A percentile compares a stretch with the other conserved stretches of the same genome.
phyloP scores from a whole-genome alignment of 2,797 vertebrate species.

The Uromys caudimaculatus region DNA sequence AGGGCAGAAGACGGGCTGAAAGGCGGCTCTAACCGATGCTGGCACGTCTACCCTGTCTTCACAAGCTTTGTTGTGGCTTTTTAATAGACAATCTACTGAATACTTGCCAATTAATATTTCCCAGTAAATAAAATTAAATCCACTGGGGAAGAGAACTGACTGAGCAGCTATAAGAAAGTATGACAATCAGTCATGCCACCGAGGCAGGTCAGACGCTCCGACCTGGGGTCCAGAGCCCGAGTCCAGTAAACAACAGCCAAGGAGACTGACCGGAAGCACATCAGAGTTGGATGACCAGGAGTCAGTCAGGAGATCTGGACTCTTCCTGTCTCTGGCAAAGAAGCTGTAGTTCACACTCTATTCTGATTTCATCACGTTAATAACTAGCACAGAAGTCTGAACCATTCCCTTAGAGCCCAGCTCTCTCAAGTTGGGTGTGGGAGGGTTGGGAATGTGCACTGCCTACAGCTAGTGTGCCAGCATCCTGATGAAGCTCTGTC shows the following conservation, averaged over 20 bases:
- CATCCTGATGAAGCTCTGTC: not conserved
- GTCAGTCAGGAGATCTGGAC: not conserved
- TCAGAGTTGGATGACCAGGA: not conserved
- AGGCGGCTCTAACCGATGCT: not conserved
- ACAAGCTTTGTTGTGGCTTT: not conserved
- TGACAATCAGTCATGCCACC: rapidly evolving
- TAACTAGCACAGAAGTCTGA: not conserved
- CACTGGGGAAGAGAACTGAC: not conserved
- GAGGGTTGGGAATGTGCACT: not conserved
- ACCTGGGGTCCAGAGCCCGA: rapidly evolving
- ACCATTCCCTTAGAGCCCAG: not conserved
- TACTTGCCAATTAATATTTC: not conserved
- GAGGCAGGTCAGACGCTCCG: rapidly evolving
- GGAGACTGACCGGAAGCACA: not conserved
- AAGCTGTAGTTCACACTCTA: not conserved
- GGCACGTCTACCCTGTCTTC: not conserved
- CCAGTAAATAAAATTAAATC: not conserved
- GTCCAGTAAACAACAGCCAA: rapidly evolving
- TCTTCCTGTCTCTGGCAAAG: not conserved
- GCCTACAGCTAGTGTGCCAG: not conserved
- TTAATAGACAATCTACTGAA: not conserved
- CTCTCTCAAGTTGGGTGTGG: not conserved
- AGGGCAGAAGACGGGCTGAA: not conserved
- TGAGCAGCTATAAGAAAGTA: not conserved
- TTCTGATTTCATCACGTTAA: not conserved